Evolutionary conservation across 1,140 invertebrate genomes (phyloP), one percentile per base, ranked within the genome.

Genomic region (Atta texana): DNA sequence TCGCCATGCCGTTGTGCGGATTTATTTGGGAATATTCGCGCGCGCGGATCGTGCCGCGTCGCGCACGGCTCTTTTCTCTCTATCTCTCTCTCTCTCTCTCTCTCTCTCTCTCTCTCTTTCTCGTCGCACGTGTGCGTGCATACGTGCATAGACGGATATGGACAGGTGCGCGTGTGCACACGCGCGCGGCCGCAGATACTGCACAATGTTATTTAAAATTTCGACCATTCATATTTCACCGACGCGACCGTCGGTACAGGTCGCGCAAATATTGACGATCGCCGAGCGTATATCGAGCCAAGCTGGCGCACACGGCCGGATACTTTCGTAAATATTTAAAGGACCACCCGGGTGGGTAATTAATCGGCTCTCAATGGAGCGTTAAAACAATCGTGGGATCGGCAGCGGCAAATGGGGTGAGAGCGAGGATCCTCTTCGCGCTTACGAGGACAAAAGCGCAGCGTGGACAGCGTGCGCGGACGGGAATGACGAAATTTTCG

Each of bases 271-370:
- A 86, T 88, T 57, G 87, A 78, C 57, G 80, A 64, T 49, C 87
- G 59, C 57, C 55, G 78, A 71, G 64, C 61, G 21, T 59, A 72
- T 75, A 75, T 81, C 69, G 86, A 53, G 21, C 72, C 72, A 63
- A 85, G 51, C 69, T 63, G 71, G 49, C 28, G 59, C 55, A 49
- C 66, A 71, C 77, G 63, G 44, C 59, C 71, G 72, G 55, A 88
- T 80, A 88, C 88, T 88, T 86, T 89, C 53, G 72, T 86, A 80
- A 89, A 89, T 89, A 85, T 89, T 89, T 86, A 74, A 86, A 75
- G 57, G 59, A 39, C 39, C 57, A 81, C 69, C 49, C 28, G 87
- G 55, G 77, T 81, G 69, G 74, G 87, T 86, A 88, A 88, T 86
- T 88, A 88, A 88, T 89, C 76, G 81, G 39, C 68, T 74, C 84